phyloP scores from a whole-genome alignment of 2,797 vertebrate genomes.

The Euthynnus affinis region DNA sequence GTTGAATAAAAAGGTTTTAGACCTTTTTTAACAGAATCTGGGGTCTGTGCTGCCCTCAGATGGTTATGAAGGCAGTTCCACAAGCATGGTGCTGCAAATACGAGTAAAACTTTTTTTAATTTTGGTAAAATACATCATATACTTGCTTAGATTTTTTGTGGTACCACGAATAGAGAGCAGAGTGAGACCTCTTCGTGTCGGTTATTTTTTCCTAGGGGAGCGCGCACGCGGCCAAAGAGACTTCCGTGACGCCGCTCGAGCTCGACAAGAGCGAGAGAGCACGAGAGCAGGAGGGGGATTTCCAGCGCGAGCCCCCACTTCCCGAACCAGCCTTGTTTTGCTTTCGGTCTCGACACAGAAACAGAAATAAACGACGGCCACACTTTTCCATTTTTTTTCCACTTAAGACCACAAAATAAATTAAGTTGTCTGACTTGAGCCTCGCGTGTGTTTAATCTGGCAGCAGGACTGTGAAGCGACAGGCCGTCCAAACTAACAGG shows the following conservation, averaged over 20 bases:
- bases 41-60: too few species aligned
- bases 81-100: too few species aligned
- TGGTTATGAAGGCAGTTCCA: too few species aligned
- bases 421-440: slow-evolving; percentile 8
- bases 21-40: too few species aligned
- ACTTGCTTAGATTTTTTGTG: neutral
- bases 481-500: slow-evolving; percentile 67
- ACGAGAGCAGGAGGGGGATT: slow-evolving; percentile 88
- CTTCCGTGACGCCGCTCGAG: slow-evolving; percentile 78
- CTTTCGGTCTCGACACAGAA: slow-evolving; percentile 94
- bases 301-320: slow-evolving; percentile 84
- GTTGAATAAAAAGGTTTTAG: too few species aligned
- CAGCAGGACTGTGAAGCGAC: slow-evolving; percentile 44
- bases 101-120: neutral
- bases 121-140: neutral
- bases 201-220: slow-evolving; percentile 34
- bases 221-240: slow-evolving; percentile 79
- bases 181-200: slow-evolving; percentile 45
- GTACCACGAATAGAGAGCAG: neutral
- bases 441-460: neutral
- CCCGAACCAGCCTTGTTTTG: slow-evolving; percentile 91
- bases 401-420: slow-evolving; percentile 6
- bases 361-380: slow-evolving; percentile 82
- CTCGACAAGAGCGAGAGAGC: slow-evolving; percentile 64
- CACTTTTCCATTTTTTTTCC: slow-evolving; percentile 37